phyloP scores from a whole-genome alignment of 2,888 invertebrate genomes.

The Lysandra coridon region DNA sequence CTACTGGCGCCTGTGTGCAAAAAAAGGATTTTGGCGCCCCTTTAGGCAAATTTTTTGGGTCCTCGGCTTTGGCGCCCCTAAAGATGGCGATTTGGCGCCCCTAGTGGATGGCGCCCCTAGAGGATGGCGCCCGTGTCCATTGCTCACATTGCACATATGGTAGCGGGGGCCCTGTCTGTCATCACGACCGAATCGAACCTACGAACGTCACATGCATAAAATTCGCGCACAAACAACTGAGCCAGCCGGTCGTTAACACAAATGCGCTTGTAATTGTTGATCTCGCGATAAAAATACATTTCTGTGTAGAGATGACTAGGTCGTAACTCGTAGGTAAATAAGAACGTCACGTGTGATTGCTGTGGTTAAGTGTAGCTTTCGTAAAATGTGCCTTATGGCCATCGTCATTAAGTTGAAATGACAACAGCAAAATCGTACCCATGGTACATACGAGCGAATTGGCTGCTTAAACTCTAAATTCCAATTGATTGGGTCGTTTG shows the following conservation, averaged over 20 bases:
- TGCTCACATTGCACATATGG: too few species aligned
- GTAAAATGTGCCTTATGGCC: not conserved
- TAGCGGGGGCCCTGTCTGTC: not conserved
- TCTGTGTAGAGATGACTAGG: constrained; percentile 23
- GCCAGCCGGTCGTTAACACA: not conserved
- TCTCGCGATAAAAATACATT: constrained; percentile 24
- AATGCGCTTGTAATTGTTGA: constrained; percentile 10
- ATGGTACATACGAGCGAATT: not conserved
- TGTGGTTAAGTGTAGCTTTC: not conserved
- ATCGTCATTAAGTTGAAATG: not conserved
- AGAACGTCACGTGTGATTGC: constrained; percentile 3
- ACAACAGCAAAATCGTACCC: not conserved
- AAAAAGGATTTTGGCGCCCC: too few species aligned
- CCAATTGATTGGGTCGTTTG: constrained; percentile 13
- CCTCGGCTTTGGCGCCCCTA: too few species aligned
- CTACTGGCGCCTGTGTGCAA: too few species aligned
- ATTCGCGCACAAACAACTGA: not conserved
- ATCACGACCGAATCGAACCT: not conserved
- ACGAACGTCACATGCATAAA: not conserved
- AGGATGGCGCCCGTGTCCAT: too few species aligned
- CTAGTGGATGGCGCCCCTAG: too few species aligned
- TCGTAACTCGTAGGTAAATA: constrained; percentile 20
- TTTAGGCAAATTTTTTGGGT: too few species aligned
- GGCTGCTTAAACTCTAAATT: constrained; percentile 8
- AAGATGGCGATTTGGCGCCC: too few species aligned